phyloP scores from a whole-genome alignment of 2,113 vertebrate species.

The Gila orcuttii region DNA sequence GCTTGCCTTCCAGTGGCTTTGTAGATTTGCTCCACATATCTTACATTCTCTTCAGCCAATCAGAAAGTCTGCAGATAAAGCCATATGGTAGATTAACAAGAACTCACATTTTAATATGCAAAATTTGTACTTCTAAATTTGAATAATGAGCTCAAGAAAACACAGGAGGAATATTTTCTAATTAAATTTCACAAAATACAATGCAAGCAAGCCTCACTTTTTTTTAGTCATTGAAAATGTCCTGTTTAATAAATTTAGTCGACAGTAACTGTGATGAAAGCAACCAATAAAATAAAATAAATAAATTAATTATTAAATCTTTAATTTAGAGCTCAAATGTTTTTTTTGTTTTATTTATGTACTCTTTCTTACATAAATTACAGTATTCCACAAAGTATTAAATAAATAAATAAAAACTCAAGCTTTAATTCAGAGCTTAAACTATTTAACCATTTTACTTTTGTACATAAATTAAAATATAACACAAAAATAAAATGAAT shows the following conservation, averaged over 20 bases:
- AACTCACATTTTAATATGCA: not conserved
- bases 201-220: not conserved
- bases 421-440: too few relatives aligned
- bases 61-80: not conserved
- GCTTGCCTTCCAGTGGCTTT: too few relatives aligned
- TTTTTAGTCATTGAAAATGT: not conserved
- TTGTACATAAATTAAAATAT: too few relatives aligned
- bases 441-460: too few relatives aligned
- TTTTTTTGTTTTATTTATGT: too few relatives aligned
- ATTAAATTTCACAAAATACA: not conserved
- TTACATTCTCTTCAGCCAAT: not conserved
- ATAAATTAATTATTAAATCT: too few relatives aligned
- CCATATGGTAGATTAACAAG: not conserved
- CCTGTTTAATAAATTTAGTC: not conserved
- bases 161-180: not conserved
- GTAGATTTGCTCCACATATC: not conserved
- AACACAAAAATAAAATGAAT: too few relatives aligned
- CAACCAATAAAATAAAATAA: not conserved
- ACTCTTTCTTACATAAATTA: too few relatives aligned
- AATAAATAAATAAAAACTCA: too few relatives aligned
- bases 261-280: not conserved
- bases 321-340: not conserved
- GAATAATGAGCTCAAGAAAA: not conserved
- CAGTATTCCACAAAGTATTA: too few relatives aligned
- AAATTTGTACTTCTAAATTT: not conserved